Conservation (phyloP, 2,888 invertebrate genomes). For the Platycheirus rosarum region DNA sequence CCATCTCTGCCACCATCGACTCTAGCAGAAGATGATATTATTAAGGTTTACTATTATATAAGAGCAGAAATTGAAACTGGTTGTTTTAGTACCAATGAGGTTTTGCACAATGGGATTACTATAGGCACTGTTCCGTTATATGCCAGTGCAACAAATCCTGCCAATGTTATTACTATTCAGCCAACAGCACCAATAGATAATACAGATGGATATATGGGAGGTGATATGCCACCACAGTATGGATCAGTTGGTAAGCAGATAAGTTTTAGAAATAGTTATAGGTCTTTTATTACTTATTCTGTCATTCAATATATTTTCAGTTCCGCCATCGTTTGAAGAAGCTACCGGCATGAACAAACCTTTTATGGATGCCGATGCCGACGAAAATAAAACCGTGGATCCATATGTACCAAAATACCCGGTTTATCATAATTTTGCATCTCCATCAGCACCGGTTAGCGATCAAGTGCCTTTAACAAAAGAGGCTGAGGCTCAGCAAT, state of each 20-base stretch:
- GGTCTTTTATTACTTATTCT: too few species aligned
- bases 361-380: slow-evolving; percentile 76
- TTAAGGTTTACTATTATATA: slow-evolving; percentile 39
- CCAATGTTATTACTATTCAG: too few species aligned
- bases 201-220: too few species aligned
- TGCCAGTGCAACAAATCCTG: too few species aligned
- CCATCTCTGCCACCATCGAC: slow-evolving; percentile 57
- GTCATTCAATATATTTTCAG: slow-evolving; percentile 59
- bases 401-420: slow-evolving; percentile 78
- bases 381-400: slow-evolving; percentile 75
- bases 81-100: slow-evolving; percentile 44
- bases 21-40: slow-evolving; percentile 33
- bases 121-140: slow-evolving; percentile 78
- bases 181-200: too few species aligned
- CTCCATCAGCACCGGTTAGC: slow-evolving; percentile 43
- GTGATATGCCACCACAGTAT: too few species aligned
- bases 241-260: too few species aligned
- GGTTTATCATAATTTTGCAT: slow-evolving; percentile 76
- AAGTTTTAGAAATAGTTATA: too few species aligned
- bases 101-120: slow-evolving; percentile 56
- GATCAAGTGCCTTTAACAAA: background rate
- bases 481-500: background rate
- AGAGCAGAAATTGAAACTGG: slow-evolving; percentile 60
- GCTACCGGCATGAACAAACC: slow-evolving; percentile 75
- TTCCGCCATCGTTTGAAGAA: slow-evolving; percentile 77